These are phyloP conservation scores for Felis catus DNA, from an alignment of 2,113 vertebrate genomes.

Conservation along the genomic window F.catus_Fca126_mat1.0 CM031413.1:47788001-47788500, in stretches of 20 bases:
- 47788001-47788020: not conserved
- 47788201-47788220: not conserved
- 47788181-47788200: not conserved
- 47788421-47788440: not conserved
- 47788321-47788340: not conserved
- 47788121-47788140: not conserved
- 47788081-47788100: not conserved
- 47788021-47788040: not conserved
- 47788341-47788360: not conserved
- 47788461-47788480: not conserved
- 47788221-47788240: not conserved
- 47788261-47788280: not conserved
- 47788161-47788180: not conserved
- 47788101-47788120: not conserved
- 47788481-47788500: not conserved
- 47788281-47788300: not conserved
- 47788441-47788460: not conserved
- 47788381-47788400: not conserved
- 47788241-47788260: not conserved
- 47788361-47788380: not conserved
- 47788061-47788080: not conserved
- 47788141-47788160: not conserved
- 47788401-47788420: not conserved
- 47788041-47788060: not conserved
- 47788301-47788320: not conserved